A percentile compares a stretch with the other conserved stretches of the same genome.
Evolutionary conservation across 1,140 invertebrate genomes (phyloP).

Genomic region (Fopius arisanus): DNA sequence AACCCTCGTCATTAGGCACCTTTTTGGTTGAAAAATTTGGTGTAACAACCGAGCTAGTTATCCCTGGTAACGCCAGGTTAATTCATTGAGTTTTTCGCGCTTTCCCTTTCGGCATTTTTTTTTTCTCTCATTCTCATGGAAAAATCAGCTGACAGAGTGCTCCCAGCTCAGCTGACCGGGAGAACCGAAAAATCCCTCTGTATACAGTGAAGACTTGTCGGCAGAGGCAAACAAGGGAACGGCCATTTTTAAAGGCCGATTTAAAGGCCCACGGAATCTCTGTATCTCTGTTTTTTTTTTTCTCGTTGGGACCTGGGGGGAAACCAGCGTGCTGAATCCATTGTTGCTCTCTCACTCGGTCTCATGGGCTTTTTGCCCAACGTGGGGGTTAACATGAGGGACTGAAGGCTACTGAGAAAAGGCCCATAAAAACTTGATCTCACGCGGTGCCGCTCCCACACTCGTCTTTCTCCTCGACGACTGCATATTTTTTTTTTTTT

Average conservation of each 20-base stretch:
- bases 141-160: conserved; percentile 4
- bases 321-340: not conserved
- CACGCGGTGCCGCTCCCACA: conserved; percentile 37
- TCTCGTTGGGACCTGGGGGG: not conserved
- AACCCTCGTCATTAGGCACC: not conserved
- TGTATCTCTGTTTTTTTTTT: conserved; percentile 16
- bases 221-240: conserved; percentile 22
- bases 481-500: not conserved
- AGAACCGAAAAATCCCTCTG: not conserved
- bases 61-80: not conserved
- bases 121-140: not conserved
- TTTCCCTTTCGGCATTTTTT: not conserved
- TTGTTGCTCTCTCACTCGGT: conserved; percentile 1
- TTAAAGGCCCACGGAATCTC: conserved; percentile 45
- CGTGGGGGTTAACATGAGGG: not conserved
- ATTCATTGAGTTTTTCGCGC: not conserved
- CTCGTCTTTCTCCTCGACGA: conserved; percentile 9
- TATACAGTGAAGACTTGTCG: conserved; percentile 19
- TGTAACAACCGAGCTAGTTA: not conserved
- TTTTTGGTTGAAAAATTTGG: not conserved
- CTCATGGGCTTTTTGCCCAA: conserved; percentile 7
- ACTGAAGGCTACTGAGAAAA: conserved; percentile 20
- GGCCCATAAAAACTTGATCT: conserved; percentile 36
- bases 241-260: conserved; percentile 56
- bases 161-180: conserved; percentile 14